Conservation (phyloP, 2,797 vertebrate species). For the Botia almorhae region DNA sequence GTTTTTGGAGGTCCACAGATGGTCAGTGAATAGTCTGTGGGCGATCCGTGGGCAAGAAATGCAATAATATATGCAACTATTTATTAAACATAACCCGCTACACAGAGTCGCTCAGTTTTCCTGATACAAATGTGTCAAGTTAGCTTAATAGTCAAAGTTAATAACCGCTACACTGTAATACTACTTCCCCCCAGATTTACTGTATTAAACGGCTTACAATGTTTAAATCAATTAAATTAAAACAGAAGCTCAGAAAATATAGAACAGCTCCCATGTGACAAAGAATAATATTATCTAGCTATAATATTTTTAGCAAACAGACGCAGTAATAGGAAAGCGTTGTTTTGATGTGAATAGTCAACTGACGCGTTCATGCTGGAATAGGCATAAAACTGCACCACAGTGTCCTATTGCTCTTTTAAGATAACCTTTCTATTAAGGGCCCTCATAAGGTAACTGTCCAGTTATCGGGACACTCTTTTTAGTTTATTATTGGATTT, state of each 20-base stretch:
- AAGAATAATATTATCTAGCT: background rate
- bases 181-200: too few relatives aligned
- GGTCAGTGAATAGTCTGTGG: background rate
- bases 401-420: background rate
- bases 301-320: slow-evolving; percentile 12
- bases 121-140: background rate
- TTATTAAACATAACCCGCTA: background rate
- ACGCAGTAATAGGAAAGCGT: background rate
- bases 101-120: background rate
- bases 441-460: slow-evolving; percentile 14
- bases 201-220: too few relatives aligned
- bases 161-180: too few relatives aligned
- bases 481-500: slow-evolving; percentile 32
- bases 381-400: background rate
- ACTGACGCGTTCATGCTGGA: background rate
- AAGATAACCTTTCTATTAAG: slow-evolving; percentile 28
- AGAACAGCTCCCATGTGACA: too few relatives aligned
- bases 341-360: background rate
- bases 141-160: background rate
- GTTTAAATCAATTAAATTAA: too few relatives aligned
- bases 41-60: background rate
- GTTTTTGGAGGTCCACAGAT: background rate
- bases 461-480: slow-evolving; percentile 14
- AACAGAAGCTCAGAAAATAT: too few relatives aligned
- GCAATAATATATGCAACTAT: background rate